Evolutionary conservation across 2,113 vertebrate species (phyloP).

Genomic region (Lates calcarifer): DNA sequence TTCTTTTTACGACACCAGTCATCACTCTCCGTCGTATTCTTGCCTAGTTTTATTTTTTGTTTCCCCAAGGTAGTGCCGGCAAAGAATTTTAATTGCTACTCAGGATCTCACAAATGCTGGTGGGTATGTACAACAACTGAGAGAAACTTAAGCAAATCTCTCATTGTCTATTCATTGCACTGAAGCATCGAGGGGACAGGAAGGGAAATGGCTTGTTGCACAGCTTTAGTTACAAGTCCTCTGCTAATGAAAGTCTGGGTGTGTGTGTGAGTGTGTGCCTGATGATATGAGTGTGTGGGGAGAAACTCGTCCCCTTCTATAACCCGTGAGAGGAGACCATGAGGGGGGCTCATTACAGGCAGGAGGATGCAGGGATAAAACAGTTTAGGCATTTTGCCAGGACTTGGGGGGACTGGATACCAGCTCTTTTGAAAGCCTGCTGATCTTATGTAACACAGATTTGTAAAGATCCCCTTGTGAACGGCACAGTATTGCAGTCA

Average conservation of each 20-base stretch:
- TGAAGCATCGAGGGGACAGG: slow-evolving; percentile 39
- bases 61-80: no score
- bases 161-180: no score
- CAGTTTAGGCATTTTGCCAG: slow-evolving; percentile 66
- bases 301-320: slow-evolving; percentile 47
- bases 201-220: slow-evolving; percentile 61
- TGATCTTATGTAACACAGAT: slow-evolving; percentile 63
- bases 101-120: no score
- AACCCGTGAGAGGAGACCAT: slow-evolving; percentile 46
- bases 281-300: slow-evolving; percentile 41
- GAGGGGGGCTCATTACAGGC: slow-evolving; percentile 56
- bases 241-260: slow-evolving; percentile 67
- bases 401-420: slow-evolving; percentile 48
- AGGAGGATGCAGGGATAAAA: slow-evolving; percentile 61
- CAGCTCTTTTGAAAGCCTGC: slow-evolving; percentile 60
- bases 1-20: no score
- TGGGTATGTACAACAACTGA: no score
- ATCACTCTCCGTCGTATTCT: no score
- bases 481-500: slow-evolving; percentile 34
- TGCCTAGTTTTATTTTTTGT: no score
- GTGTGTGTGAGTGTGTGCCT: slow-evolving; percentile 17
- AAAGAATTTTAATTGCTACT: no score
- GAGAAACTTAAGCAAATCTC: no score
- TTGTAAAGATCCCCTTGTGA: slow-evolving; percentile 68
- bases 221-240: slow-evolving; percentile 61